Evolutionary conservation across 2,113 vertebrate species (phyloP).

Genomic region (Mastomys coucha): DNA sequence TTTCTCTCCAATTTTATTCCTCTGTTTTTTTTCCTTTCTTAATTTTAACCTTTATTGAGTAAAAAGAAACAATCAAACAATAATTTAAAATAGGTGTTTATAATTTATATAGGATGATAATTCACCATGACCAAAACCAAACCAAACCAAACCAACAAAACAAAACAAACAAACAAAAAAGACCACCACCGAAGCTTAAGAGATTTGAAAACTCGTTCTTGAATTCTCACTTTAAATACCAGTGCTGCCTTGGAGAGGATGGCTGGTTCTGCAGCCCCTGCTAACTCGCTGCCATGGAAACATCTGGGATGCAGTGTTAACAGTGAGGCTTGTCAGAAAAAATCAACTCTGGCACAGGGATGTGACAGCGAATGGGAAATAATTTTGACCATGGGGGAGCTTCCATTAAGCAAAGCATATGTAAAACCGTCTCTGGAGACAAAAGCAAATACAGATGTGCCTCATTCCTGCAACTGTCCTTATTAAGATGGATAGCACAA

Average conservation of each 20-base stretch:
- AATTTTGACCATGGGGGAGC: slow-evolving; percentile 47
- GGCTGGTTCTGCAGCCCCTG: slow-evolving; percentile 24
- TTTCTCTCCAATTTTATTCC: too few species aligned
- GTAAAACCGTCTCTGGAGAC: slow-evolving; percentile 48
- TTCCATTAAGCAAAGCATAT: slow-evolving; percentile 52
- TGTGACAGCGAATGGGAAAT: slow-evolving; percentile 59
- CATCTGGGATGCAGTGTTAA: slow-evolving; percentile 65
- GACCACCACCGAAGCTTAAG: neutral
- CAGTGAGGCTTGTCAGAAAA: slow-evolving; percentile 70
- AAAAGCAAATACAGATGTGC: neutral
- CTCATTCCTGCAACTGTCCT: neutral
- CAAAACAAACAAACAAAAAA: too few species aligned
- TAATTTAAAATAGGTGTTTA: neutral
- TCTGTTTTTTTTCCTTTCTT: neutral
- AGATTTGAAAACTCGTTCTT: slow-evolving; percentile 51
- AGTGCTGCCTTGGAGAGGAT: neutral
- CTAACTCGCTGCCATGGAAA: slow-evolving; percentile 69
- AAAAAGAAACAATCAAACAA: neutral
- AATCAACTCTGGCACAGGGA: slow-evolving; percentile 57
- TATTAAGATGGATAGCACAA: neutral
- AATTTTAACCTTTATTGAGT: slow-evolving; percentile 15
- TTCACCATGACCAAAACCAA: neutral
- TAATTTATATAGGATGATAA: slow-evolving; percentile 29
- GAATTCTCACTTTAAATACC: slow-evolving; percentile 40
- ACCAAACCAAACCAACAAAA: neutral